Evolutionary conservation across 2,888 invertebrate genomes (phyloP), one percentile per base, ranked within the genome.

Genomic region (Prenolepis imparis): DNA sequence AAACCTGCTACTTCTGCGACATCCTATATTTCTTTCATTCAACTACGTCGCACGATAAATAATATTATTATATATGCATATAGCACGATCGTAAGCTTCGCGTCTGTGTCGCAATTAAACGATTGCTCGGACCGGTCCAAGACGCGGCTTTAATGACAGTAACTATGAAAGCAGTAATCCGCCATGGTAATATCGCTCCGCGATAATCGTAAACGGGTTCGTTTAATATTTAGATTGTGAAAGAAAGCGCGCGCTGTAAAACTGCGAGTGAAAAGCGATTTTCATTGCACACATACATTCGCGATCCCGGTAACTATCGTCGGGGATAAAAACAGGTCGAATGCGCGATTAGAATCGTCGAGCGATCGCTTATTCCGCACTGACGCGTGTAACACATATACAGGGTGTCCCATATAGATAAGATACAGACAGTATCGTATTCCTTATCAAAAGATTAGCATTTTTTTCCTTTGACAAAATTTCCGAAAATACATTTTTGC

Each of bases 21-120:
- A 80, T 44, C 24, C 59, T 44, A 32, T 15, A 21, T 28, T 59
- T 18, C 74, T 61, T 55, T 77, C 52, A 44, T 39, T 72, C 70
- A 44, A 52, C 84, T 83, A 84, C 57, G 70, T 12, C 59, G 39
- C 72, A 82, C 72, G 66, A 15, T 66, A 72, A 84, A 77, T 83
- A 72, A 83, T 84, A 78, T 77, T 55, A 36, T 72, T 59, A 52
- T 28, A 52, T 28, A 18, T 48, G 70, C 72, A 48, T 72, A 48
- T 36, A 82, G 39, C 82, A 82, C 72, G 63, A 63, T 52, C 39
- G 12, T 67, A 72, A 82, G 83, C 57, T 73, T 48, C 15, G 28
- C 70, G 52, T 70, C 78, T 72, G 72, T 36, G 63, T 48, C 44
- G 21, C 41, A 41, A 80, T 68, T 80, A 61, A 80, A 63, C 77